Conservation (phyloP, 1,140 invertebrate species). For the Pantala flavescens region DNA sequence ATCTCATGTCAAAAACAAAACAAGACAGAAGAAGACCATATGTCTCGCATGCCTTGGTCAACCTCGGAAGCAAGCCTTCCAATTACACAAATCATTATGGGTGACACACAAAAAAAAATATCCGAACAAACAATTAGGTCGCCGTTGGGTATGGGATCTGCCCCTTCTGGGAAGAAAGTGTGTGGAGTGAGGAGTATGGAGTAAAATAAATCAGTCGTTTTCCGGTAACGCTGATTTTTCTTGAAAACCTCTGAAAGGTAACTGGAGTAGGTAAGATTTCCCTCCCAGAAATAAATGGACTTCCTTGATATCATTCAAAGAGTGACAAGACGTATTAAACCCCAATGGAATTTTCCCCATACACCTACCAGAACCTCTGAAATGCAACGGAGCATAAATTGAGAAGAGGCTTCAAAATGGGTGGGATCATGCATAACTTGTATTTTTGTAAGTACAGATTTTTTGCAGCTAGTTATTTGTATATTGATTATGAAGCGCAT, state of each 20-base stretch:
- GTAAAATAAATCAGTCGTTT: no score
- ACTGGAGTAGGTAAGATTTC: no score
- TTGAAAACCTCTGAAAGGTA: no score
- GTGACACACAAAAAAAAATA: not conserved
- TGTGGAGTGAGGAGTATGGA: not conserved
- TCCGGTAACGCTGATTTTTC: no score
- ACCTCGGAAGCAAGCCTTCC: constrained; percentile 2
- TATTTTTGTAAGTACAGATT: not conserved
- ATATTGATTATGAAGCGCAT: constrained; percentile 6
- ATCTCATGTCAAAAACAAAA: no score
- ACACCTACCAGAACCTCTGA: not conserved
- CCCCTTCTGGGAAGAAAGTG: not conserved
- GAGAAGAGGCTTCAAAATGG: not conserved
- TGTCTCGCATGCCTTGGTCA: not conserved
- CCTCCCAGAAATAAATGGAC: no score
- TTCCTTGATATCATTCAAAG: not conserved
- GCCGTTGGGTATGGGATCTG: not conserved
- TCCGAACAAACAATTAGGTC: not conserved
- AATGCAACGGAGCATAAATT: not conserved
- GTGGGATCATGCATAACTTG: constrained; percentile 4
- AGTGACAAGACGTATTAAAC: not conserved
- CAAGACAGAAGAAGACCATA: not conserved
- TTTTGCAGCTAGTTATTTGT: not conserved
- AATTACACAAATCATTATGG: not conserved
- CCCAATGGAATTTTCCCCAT: not conserved